Conservation (phyloP, 2,113 vertebrate species). For the Pseudopipra pipra region DNA sequence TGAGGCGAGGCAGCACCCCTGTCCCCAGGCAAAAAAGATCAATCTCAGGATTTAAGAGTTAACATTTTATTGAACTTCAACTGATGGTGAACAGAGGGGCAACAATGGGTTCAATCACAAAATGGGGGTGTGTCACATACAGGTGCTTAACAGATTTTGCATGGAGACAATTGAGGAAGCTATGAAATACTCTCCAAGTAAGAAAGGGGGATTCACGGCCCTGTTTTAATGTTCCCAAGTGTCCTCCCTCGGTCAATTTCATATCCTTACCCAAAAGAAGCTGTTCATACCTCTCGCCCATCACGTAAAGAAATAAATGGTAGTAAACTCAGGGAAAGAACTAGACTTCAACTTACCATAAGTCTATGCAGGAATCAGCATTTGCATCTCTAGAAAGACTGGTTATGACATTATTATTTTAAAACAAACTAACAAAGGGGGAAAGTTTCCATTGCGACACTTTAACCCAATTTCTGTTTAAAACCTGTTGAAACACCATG, state of each 20-base stretch:
- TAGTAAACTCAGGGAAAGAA: background rate
- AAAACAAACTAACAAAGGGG: background rate
- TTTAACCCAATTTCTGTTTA: background rate
- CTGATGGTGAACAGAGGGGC: conserved; percentile 65
- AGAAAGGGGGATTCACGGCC: background rate
- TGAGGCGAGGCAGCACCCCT: background rate
- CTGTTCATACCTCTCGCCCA: background rate
- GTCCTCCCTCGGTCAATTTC: background rate
- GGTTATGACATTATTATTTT: background rate
- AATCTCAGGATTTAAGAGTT: background rate
- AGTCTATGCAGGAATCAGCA: background rate
- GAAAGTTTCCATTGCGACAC: background rate
- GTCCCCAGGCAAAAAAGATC: background rate
- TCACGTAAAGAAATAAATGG: background rate
- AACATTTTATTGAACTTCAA: conserved; percentile 79
- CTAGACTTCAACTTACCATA: background rate
- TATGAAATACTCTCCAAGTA: background rate
- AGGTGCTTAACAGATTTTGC: background rate
- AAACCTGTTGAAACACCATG: background rate
- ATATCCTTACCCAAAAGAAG: background rate
- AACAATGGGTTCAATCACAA: conserved; percentile 24
- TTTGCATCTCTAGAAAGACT: background rate
- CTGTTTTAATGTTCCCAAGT: background rate
- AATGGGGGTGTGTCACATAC: background rate
- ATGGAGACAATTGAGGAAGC: background rate